Percentiles rank a stretch among this genome's conserved stretches.
Evolutionary conservation across 1,140 invertebrate genomes (phyloP).

Genomic region (Lineus longissimus): DNA sequence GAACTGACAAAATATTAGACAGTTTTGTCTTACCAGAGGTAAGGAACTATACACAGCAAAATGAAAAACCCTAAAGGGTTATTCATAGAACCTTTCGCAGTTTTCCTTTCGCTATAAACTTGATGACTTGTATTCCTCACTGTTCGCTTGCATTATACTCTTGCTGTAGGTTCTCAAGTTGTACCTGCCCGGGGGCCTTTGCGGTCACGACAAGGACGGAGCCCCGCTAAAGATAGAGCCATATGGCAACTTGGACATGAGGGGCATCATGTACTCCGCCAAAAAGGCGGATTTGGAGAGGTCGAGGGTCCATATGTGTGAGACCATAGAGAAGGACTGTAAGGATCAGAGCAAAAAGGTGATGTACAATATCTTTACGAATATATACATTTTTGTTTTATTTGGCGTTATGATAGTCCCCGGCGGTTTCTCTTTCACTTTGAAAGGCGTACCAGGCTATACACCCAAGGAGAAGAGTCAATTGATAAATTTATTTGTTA

Average conservation of each 20-base stretch:
- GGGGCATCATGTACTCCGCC: constrained; percentile 73
- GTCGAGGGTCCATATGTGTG: constrained; percentile 41
- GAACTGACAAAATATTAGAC: constrained; percentile 63
- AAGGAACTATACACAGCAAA: constrained; percentile 1
- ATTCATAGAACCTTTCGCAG: background rate
- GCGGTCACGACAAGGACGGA: constrained; percentile 79
- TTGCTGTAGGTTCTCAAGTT: constrained; percentile 56
- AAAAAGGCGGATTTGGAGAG: constrained; percentile 63
- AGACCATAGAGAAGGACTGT: constrained; percentile 31
- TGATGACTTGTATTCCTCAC: background rate
- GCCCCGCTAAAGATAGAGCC: constrained; percentile 61
- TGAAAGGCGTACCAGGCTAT: too few relatives aligned
- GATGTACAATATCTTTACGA: background rate
- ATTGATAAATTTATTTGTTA: too few relatives aligned
- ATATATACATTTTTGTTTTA: background rate
- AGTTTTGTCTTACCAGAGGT: constrained; percentile 69
- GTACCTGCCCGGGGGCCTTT: constrained; percentile 72
- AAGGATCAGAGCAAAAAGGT: constrained; percentile 36
- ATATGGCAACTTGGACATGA: constrained; percentile 52
- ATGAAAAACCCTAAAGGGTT: background rate
- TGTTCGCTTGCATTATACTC: background rate
- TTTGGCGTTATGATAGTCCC: too few relatives aligned
- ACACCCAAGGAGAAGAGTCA: too few relatives aligned
- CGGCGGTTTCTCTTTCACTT: too few relatives aligned
- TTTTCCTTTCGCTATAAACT: background rate